Evolutionary conservation across 2,113 vertebrate species (phyloP).

Genomic region (Phaethornis superciliosus): DNA sequence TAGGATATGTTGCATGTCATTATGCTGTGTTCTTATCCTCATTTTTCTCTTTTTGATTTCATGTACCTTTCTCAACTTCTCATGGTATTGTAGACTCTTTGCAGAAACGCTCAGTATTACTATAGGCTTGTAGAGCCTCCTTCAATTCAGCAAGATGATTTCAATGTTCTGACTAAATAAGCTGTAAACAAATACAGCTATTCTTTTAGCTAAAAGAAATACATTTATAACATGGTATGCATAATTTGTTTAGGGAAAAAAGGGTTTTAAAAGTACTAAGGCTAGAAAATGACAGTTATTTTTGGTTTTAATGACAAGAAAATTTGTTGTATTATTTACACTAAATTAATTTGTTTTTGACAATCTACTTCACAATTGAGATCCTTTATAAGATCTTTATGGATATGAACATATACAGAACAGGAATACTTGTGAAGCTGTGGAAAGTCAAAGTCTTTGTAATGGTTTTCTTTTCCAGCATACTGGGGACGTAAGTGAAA

Average conservation of each 20-base stretch:
- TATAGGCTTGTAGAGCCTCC: background rate
- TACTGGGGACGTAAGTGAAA: background rate
- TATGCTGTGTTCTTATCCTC: background rate
- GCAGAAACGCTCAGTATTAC: background rate
- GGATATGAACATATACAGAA: background rate
- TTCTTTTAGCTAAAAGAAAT: background rate
- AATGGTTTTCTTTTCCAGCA: background rate
- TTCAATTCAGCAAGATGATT: background rate
- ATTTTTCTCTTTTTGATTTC: background rate
- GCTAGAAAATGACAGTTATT: background rate
- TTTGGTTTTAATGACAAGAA: background rate
- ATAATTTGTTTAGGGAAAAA: background rate
- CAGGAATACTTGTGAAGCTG: background rate
- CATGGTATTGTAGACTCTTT: background rate
- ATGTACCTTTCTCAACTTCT: background rate
- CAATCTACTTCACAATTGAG: background rate
- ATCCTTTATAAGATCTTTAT: constrained; percentile 2
- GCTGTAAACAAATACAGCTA: background rate
- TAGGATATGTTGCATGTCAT: background rate
- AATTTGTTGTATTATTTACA: background rate
- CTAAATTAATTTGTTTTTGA: background rate
- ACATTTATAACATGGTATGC: background rate
- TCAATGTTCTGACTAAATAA: background rate
- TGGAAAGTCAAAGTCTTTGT: background rate
- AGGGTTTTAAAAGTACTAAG: background rate